Evolutionary conservation across 2,888 invertebrate species (phyloP), one percentile per base, ranked within the genome.

Genomic region (Leucophenga montana): DNA sequence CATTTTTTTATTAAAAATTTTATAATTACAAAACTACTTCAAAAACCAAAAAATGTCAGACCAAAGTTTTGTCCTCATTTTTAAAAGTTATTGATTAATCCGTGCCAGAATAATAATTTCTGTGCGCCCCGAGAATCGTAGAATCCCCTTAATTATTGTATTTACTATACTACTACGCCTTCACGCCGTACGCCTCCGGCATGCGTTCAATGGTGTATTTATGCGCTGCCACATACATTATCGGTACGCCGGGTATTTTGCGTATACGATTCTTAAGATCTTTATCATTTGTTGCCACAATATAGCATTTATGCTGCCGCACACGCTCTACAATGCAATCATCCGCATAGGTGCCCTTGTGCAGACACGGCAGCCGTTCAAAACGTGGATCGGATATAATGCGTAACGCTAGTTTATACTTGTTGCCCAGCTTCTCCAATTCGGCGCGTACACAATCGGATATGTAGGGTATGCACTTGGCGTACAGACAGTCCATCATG

Each of bases 401-500:
- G 84, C 95, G 93, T 77, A 99, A 89, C 0, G 99, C 99, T 62
- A 99, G 93, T 87, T 96, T 94, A 88, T 97, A 99, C 86, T 97
- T 98, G 73, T 93, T 92, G 0, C 99, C 99, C 56, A 99, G 91
- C 88, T 99, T 99, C 86, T 99, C 99, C 84, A 99, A 90, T 88
- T 99, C 99, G 14, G 94, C 99, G 85, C 98, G 91, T 0, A 99
- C 99, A 90, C 99, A 99, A 86, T 99, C 99, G 0, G 99, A 98
- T 71, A 99, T 94, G 84, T 99, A 99, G 0, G 99, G 99, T 82
- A 97, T 95, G 88, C 97, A 98, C 90, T 99, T 99, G 0, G 99
- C 99, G 89, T 98, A 98, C 6, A 99, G 90, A 88, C 99, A 99
- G 84, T 99, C 98, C 98, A 99, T 99, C 97, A 99, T 97, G 76